Base-by-base conservation (phyloP, 2,888 invertebrate species). In the Scelioninae gen. 1 region DNA sequence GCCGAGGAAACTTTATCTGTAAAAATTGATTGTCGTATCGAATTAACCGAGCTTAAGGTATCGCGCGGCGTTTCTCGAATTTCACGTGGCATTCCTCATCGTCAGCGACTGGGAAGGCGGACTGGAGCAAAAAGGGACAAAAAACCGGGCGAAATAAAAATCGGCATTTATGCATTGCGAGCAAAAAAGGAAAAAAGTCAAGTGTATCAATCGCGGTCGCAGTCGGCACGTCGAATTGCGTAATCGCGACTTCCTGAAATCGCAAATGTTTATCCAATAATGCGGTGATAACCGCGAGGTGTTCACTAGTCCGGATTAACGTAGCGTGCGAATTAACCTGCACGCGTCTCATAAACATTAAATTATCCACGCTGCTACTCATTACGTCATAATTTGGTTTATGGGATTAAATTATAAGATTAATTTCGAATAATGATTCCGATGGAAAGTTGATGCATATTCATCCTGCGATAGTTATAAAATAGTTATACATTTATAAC, bases 1-100 rank as follows among this genome's bases (percentile, higher is more conserved):
- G 83, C 69, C 32, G 85, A 71, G 84, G 89, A 89, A 91, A 91
- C 87, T 86, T 87, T 88, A 90, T 89, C 88, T 77, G 85, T 84
- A 89, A 88, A 89, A 87, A 86, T 79, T 62, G 82, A 79, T 87
- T 87, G 90, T 90, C 91, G 87, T 90, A 91, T 91, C 91, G 84
- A 88, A 90, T 91, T 89, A 91, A 90, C 84, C 87, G 87, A 85
- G 87, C 87, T 87, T 89, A 89, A 87, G 88, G 89, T 91, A 88
- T 89, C 89, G 87, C 87, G 86, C 85, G 86, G 86, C 87, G 87
- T 88, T 90, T 90, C 90, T 90, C 89, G 86, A 88, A 90, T 91
- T 90, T 90, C 90, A 89, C 80, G 77, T 85, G 78, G 86, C 89
- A 89, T 91, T 90, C 90, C 89, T 83, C 83, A 85, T 81, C 84